Percentiles rank a stretch among this genome's conserved stretches.
These are phyloP conservation scores for Helicolenus hilgendorfi DNA, from an alignment of 2,797 vertebrate species.

Conservation along the genomic window DNA sequence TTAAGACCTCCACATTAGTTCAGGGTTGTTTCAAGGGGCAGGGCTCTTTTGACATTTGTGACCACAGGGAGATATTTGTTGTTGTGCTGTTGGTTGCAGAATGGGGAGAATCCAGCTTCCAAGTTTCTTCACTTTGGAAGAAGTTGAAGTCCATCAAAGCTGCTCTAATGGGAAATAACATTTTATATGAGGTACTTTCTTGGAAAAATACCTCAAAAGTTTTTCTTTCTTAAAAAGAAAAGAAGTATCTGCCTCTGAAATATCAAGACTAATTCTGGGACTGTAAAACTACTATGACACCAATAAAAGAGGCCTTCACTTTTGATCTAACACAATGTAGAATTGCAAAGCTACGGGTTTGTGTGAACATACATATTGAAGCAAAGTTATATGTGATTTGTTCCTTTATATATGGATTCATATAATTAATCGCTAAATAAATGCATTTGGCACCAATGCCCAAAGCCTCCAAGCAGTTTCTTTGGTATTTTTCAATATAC, in stretches of 20 bases:
- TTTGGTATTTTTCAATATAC: background rate
- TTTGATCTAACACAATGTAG: background rate
- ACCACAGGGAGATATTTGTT: constrained; percentile 9
- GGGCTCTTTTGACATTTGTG: constrained; percentile 21
- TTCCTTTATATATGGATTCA: background rate
- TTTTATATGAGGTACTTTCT: background rate
- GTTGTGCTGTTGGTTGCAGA: constrained; percentile 17
- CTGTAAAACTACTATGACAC: background rate
- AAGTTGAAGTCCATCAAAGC: background rate
- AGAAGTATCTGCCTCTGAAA: background rate
- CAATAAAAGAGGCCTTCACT: background rate
- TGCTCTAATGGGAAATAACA: background rate
- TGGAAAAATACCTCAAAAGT: background rate
- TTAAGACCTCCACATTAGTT: background rate
- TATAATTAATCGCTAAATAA: background rate
- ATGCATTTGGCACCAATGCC: background rate
- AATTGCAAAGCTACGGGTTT: background rate
- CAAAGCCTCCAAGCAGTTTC: background rate
- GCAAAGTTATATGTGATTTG: background rate
- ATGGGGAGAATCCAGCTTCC: background rate
- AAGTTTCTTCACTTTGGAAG: constrained; percentile 4
- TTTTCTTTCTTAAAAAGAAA: background rate
- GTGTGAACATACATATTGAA: background rate
- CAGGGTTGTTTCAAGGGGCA: background rate
- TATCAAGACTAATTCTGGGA: background rate